Percentiles rank a stretch among this genome's conserved stretches.
Conservation (phyloP, 2,113 vertebrate genomes). For the Otocyon megalotis region DNA sequence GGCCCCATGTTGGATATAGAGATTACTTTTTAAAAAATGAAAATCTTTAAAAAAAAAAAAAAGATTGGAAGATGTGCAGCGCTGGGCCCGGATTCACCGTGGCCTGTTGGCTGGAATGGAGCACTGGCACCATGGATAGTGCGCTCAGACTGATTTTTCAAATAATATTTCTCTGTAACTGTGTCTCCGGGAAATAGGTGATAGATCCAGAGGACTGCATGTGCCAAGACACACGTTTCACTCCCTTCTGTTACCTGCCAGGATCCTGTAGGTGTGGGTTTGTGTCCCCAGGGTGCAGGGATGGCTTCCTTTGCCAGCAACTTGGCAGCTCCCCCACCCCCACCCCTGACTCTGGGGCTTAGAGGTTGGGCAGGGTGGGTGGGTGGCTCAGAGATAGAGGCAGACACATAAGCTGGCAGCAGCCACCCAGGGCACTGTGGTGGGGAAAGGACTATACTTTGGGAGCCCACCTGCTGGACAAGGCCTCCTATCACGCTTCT, state of each 20-base stretch:
- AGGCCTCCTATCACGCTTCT: fast-evolving
- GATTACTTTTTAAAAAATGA: neutral
- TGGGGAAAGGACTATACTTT: too few species aligned
- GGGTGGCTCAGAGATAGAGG: neutral
- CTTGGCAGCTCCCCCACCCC: neutral
- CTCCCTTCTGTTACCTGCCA: neutral
- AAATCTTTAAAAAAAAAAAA: neutral
- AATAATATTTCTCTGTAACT: neutral
- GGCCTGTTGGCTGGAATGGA: neutral
- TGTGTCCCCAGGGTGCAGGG: neutral
- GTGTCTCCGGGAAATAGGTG: neutral
- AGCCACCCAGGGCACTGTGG: fast-evolving
- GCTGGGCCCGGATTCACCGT: neutral
- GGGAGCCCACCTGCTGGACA: neutral
- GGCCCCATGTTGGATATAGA: neutral
- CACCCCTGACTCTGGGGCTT: neutral
- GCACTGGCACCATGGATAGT: fast-evolving
- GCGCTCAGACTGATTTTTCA: fast-evolving
- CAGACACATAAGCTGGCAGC: neutral
- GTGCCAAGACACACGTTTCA: neutral
- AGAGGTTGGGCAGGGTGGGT: too few species aligned
- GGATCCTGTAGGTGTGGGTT: neutral
- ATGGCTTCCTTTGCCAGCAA: neutral
- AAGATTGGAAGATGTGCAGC: too few species aligned
- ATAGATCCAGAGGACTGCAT: neutral